Evolutionary conservation across 1,140 invertebrate species (phyloP).

Genomic region (Leptinotarsa undecemlineata): DNA sequence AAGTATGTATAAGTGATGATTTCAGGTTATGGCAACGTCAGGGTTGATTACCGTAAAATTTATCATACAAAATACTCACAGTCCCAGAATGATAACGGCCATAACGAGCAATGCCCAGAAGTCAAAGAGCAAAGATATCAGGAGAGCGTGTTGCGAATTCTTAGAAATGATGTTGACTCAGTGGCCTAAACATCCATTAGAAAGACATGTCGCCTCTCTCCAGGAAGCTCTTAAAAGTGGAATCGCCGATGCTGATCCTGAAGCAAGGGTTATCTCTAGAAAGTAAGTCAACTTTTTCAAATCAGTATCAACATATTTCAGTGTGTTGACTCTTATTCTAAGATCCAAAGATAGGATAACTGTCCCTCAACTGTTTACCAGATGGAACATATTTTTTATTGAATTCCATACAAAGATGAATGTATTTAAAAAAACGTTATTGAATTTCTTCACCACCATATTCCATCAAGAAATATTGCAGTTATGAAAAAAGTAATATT

Average conservation of each 20-base stretch:
- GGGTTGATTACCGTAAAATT: constrained; percentile 85
- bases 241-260: constrained; percentile 88
- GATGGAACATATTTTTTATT: no score
- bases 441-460: no score
- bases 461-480: no score
- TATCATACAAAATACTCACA: constrained; percentile 87
- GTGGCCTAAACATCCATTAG: constrained; percentile 82
- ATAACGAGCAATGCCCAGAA: constrained; percentile 75
- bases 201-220: constrained; percentile 77
- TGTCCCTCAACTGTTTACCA: no score
- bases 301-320: no score
- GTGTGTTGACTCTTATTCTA: no score
- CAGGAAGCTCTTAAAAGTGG: constrained; percentile 88
- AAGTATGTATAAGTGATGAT: constrained; percentile 7
- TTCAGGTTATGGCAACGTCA: constrained; percentile 86
- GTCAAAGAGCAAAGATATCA: constrained; percentile 92
- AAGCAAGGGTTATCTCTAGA: constrained; percentile 77
- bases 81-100: constrained; percentile 82
- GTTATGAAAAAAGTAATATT: no score
- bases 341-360: no score
- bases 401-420: no score
- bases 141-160: constrained; percentile 81
- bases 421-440: no score
- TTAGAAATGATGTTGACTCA: constrained; percentile 80
- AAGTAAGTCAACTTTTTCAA: constrained; percentile 59